Evolutionary conservation across 2,797 vertebrate species (phyloP), one percentile per base, ranked within the genome.

Genomic region (Sebastes alutus): DNA sequence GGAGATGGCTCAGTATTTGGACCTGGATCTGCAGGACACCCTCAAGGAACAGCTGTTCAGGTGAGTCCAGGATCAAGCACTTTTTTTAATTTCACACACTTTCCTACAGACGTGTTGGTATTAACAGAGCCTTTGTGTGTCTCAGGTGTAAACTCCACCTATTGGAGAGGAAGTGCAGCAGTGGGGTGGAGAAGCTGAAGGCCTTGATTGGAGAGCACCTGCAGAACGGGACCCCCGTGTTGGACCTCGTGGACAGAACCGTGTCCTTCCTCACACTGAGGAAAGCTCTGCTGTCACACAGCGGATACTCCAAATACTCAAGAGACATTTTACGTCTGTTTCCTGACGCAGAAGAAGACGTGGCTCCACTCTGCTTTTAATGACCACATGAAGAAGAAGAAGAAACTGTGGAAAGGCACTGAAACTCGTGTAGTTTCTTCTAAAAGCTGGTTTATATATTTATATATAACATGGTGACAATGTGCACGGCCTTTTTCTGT

Each of bases 111-210:
- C 6, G 42, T 46, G 42, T 18, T 18, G 42, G 3, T 16, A 0
- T 46, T 46, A 46, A 46, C 42, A 46, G 16, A 46, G 10, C 4
- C 18, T 76, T 63, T 75, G 27, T 63, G 78, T 83, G 33, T 59
- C 20, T 65, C 88, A 96, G 95, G 81, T 96, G 91, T 80, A 96
- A 95, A 76, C 93, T 96, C 32, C 75, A 93, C 84, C 91, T 89
- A 81, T 32, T 96, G 86, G 95, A 95, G 89, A 94, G 88, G 79
- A 95, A 94, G 59, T 96, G 95, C 87, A 89, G 87, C 89, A 91
- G 33, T 0, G 91, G 92, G 12, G 83, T 96, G 82, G 95, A 96
- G 83, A 95, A 93, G 72, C 88, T 96, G 79, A 96, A 90, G 89
- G 87, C 90, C 38, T 87, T 93, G 58, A 77, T 95, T 3, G 95